A percentile compares a stretch with the other conserved stretches of the same genome.
These are phyloP conservation scores for Lasioglossum leucozonium DNA, from an alignment of 2,888 invertebrate genomes.

Conservation along the genomic window DNA sequence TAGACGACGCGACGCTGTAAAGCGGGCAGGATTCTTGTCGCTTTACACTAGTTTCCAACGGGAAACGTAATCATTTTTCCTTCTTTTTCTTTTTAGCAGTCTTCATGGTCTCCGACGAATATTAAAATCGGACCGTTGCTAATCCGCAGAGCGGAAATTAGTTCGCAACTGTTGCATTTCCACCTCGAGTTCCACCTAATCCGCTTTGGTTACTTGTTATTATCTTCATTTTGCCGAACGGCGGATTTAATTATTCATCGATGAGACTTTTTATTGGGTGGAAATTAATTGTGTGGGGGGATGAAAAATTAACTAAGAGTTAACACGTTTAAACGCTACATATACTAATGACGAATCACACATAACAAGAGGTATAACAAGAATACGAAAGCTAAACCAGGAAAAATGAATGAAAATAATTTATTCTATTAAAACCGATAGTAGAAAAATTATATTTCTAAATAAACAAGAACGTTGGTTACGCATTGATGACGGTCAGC, in stretches of 20 bases:
- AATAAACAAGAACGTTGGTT: no score
- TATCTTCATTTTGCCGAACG: constrained; percentile 9
- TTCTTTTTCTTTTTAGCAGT: neutral
- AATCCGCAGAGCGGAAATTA: constrained; percentile 19
- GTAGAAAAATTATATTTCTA: no score
- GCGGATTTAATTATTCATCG: constrained; percentile 26
- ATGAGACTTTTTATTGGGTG: neutral
- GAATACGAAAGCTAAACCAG: no score
- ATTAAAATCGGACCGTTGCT: constrained; percentile 36
- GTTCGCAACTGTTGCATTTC: constrained; percentile 21
- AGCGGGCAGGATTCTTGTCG: neutral
- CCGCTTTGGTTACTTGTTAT: constrained; percentile 30
- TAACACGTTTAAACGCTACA: neutral
- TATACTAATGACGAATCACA: no score
- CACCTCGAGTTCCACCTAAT: constrained; percentile 28
- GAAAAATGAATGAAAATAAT: no score
- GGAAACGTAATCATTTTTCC: neutral
- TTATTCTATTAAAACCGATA: no score
- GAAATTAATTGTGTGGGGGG: neutral
- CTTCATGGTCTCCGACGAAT: neutral
- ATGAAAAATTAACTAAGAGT: neutral
- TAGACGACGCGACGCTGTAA: neutral
- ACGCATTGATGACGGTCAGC: no score
- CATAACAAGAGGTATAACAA: no score
- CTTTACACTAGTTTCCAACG: neutral